Percentiles rank a stretch among this genome's conserved stretches.
Evolutionary conservation across 2,797 vertebrate species (phyloP).

Genomic region (Poecile montanus): DNA sequence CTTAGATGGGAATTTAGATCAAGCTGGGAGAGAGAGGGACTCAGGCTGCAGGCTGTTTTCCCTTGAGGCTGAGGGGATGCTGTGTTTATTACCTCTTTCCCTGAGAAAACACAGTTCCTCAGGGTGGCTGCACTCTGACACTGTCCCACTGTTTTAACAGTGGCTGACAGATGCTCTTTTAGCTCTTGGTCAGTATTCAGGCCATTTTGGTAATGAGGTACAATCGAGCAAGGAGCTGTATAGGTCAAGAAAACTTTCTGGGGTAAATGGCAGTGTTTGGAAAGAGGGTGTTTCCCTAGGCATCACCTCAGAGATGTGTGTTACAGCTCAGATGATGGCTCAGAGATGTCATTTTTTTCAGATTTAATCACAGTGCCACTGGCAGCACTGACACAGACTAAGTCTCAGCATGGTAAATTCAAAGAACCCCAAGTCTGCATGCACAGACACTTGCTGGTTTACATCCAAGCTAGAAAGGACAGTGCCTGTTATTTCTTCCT

Average conservation of each 20-base stretch:
- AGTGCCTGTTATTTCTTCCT: background rate
- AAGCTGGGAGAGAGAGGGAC: background rate
- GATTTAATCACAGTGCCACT: background rate
- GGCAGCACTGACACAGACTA: background rate
- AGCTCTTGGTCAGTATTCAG: background rate
- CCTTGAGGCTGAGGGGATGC: background rate
- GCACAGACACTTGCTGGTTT: background rate
- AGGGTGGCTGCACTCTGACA: background rate
- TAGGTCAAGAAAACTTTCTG: background rate
- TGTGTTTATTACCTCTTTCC: slow-evolving; percentile 13
- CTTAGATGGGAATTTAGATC: background rate
- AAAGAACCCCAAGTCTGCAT: background rate
- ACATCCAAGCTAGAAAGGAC: background rate
- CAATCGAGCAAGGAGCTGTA: background rate
- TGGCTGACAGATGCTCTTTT: background rate
- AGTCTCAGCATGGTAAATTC: background rate
- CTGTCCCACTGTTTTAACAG: background rate
- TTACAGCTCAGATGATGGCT: no score
- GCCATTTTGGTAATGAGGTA: background rate
- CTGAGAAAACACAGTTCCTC: background rate
- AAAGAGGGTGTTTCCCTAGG: background rate
- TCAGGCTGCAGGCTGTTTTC: background rate
- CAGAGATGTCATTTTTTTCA: background rate
- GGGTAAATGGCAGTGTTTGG: background rate
- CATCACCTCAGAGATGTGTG: background rate